phyloP scores from a whole-genome alignment of 2,797 vertebrate genomes.

The Semaprochilodus insignis region DNA sequence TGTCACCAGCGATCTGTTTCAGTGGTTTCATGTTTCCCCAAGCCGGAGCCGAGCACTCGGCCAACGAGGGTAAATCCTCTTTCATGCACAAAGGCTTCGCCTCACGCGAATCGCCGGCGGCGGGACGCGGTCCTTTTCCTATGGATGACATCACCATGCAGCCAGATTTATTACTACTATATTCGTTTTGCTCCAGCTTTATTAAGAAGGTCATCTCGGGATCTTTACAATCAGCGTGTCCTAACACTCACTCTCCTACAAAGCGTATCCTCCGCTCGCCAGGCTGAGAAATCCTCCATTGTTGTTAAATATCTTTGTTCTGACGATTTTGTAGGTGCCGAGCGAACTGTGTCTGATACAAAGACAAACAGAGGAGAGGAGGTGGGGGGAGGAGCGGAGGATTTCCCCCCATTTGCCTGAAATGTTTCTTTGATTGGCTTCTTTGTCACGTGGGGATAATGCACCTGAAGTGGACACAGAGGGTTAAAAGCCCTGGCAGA shows the following conservation, averaged over 20 bases:
- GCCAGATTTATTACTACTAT: slow-evolving; percentile 25
- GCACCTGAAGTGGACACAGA: slow-evolving; percentile 63
- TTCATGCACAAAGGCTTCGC: slow-evolving; percentile 46
- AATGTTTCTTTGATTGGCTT: slow-evolving; percentile 33
- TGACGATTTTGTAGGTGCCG: not conserved
- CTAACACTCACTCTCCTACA: not conserved
- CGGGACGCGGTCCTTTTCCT: slow-evolving; percentile 22
- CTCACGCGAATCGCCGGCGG: slow-evolving; percentile 13
- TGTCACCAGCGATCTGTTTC: slow-evolving; percentile 62
- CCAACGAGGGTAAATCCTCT: slow-evolving; percentile 49
- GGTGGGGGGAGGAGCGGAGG: not conserved
- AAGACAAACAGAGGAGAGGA: not conserved
- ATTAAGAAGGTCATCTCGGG: slow-evolving; percentile 29
- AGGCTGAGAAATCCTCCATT: not conserved
- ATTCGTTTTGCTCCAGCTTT: slow-evolving; percentile 30
- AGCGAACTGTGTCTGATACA: not conserved
- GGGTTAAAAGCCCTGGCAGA: slow-evolving; percentile 70
- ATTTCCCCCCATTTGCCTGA: slow-evolving; percentile 15
- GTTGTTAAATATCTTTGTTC: not conserved
- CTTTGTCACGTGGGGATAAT: slow-evolving; percentile 50
- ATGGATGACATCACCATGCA: slow-evolving; percentile 37
- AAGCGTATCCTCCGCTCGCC: not conserved
- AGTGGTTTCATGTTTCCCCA: slow-evolving; percentile 52
- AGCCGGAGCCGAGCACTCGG: slow-evolving; percentile 34
- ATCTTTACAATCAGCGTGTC: not conserved